Evolutionary conservation across 2,113 vertebrate species (phyloP).

Genomic region (Mirounga angustirostris): DNA sequence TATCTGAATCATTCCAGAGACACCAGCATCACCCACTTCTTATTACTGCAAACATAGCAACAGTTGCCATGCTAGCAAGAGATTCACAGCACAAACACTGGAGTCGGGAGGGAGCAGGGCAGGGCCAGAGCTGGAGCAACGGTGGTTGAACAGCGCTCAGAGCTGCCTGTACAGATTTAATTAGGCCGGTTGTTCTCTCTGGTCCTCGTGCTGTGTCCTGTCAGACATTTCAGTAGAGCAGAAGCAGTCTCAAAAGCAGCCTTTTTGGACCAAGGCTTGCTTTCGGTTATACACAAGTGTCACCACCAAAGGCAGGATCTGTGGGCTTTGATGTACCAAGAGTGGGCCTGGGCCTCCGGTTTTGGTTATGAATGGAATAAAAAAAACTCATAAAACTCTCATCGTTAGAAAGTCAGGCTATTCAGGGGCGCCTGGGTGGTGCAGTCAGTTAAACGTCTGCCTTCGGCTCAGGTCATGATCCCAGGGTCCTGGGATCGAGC

Average conservation of each 20-base stretch:
- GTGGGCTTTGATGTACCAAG: constrained; percentile 46
- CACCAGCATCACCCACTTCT: constrained; percentile 72
- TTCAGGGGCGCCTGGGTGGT: too few species aligned
- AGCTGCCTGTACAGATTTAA: constrained; percentile 46
- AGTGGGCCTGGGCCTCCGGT: not conserved
- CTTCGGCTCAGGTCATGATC: too few species aligned
- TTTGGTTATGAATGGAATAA: not conserved
- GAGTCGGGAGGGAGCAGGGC: constrained; percentile 43
- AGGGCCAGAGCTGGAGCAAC: not conserved
- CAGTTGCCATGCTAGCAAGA: constrained; percentile 84
- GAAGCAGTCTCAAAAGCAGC: constrained; percentile 53
- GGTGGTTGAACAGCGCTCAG: not conserved
- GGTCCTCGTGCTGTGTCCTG: constrained; percentile 54
- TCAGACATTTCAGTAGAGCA: constrained; percentile 57
- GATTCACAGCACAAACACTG: constrained; percentile 59
- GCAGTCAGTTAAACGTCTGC: too few species aligned
- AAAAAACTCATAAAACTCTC: constrained; percentile 20
- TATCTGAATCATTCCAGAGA: constrained; percentile 64
- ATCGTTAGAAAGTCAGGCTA: constrained; percentile 63
- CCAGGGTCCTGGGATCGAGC: too few species aligned
- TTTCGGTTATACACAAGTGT: not conserved
- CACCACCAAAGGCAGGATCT: constrained; percentile 19
- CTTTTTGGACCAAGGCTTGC: not conserved
- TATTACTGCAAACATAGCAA: constrained; percentile 81
- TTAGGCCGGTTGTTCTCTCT: constrained; percentile 57